Evolutionary conservation across 2,797 vertebrate species (phyloP).

Genomic region (Petrocephalus sullivani): DNA sequence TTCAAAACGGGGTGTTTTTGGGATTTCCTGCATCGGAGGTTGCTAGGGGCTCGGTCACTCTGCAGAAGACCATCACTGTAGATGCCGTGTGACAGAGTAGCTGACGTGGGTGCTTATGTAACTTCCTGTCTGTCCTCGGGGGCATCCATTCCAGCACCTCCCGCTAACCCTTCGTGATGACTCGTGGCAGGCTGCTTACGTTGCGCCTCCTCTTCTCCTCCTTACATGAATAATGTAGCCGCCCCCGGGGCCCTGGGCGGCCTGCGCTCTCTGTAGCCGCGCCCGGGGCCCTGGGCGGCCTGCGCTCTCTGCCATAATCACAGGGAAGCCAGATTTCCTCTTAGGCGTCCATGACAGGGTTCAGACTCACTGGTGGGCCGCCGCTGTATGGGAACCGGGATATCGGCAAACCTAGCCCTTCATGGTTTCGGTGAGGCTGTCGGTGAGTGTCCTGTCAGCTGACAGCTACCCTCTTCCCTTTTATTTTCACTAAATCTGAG

Average conservation of each 20-base stretch:
- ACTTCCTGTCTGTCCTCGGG: neutral
- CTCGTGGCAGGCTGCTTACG: neutral
- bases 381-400: too few relatives aligned
- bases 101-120: neutral
- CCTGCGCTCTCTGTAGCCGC: neutral
- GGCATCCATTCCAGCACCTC: neutral
- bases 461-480: neutral
- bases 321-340: neutral
- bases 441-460: neutral
- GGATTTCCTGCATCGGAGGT: neutral
- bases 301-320: neutral
- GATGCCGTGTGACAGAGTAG: neutral
- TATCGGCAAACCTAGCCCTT: neutral
- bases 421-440: neutral
- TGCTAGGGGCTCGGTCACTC: neutral
- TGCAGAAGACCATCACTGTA: neutral
- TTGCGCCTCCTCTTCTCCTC: neutral
- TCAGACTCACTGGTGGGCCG: too few relatives aligned
- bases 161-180: neutral
- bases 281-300: neutral
- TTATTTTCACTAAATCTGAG: neutral
- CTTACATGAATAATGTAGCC: neutral
- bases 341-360: neutral
- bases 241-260: neutral
- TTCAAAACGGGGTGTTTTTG: neutral